A percentile compares a stretch with the other conserved stretches of the same genome.
Evolutionary conservation across 2,113 vertebrate genomes (phyloP).

Genomic region (Panthera uncia): DNA sequence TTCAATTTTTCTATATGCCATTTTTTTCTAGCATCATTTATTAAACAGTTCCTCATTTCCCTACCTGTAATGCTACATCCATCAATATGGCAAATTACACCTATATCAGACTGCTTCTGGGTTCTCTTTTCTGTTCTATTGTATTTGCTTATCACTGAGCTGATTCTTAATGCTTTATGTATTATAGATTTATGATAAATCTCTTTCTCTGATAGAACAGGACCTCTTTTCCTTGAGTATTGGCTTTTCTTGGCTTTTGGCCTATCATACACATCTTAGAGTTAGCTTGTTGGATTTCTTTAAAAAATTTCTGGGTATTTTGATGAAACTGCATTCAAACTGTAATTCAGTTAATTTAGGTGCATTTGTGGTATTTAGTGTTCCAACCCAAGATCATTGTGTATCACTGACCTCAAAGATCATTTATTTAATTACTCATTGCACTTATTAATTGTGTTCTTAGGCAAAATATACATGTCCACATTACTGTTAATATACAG

Average conservation of each 20-base stretch:
- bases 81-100: background rate
- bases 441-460: background rate
- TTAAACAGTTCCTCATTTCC: background rate
- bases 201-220: background rate
- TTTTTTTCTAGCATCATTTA: background rate
- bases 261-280: background rate
- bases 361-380: background rate
- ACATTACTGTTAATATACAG: background rate
- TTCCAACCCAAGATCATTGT: background rate
- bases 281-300: background rate
- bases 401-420: background rate
- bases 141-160: background rate
- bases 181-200: background rate
- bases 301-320: background rate
- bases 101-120: background rate
- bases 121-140: background rate
- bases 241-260: background rate
- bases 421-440: background rate
- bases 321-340: background rate
- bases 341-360: background rate
- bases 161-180: background rate
- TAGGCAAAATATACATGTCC: background rate
- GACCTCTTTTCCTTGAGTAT: background rate
- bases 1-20: slow-evolving; percentile 14
- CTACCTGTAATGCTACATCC: background rate